Percentiles rank a stretch among this genome's conserved stretches.
These are phyloP conservation scores for Sipha flava DNA, from an alignment of 1,140 invertebrate species.

Conservation along the genomic window DNA sequence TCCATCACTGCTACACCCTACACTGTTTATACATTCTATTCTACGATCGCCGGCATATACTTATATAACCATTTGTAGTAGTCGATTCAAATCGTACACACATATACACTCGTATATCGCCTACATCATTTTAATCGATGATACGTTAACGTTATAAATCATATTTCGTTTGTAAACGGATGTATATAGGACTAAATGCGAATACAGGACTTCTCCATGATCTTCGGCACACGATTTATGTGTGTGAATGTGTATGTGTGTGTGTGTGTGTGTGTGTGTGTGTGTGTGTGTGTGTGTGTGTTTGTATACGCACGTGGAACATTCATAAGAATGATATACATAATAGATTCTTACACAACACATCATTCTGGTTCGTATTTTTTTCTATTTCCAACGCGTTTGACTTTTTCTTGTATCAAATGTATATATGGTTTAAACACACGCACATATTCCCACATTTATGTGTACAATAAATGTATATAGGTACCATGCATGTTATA, in stretches of 20 bases:
- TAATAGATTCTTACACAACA: background rate
- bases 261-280: background rate
- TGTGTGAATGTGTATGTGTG: background rate
- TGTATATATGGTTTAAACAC: background rate
- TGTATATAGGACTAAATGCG: background rate
- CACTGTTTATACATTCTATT: too few relatives aligned
- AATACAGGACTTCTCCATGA: background rate
- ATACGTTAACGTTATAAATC: conserved; percentile 10
- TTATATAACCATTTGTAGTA: background rate
- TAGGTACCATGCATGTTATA: too few relatives aligned
- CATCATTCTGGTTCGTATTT: background rate
- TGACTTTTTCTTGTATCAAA: background rate
- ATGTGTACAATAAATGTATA: too few relatives aligned
- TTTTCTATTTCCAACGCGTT: background rate
- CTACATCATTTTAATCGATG: conserved; percentile 2
- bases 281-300: too few relatives aligned
- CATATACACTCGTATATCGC: background rate
- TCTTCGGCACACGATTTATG: too few relatives aligned
- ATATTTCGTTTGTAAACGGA: background rate
- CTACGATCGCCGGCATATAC: too few relatives aligned
- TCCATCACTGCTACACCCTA: background rate
- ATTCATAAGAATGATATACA: too few relatives aligned
- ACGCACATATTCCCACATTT: background rate
- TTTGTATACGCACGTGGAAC: too few relatives aligned
- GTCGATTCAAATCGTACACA: background rate